Evolutionary conservation across 2,888 invertebrate species (phyloP), one percentile per base, ranked within the genome.

Genomic region (Mimumesa dahlbomi): DNA sequence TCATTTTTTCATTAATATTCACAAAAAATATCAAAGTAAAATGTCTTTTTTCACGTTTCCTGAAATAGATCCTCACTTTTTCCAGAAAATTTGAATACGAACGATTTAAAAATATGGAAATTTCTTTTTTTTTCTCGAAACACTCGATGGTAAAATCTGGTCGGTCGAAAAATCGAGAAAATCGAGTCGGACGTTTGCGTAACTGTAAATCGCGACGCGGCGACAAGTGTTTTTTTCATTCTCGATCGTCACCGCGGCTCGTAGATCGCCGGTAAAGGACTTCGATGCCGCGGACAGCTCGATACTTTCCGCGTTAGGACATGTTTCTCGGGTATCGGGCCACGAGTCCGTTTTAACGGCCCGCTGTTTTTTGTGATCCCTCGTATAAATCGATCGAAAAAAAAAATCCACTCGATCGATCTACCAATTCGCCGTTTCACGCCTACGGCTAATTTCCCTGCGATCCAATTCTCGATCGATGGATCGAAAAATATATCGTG

Each of bases 281-380:
- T 3, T 42, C 40, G 16, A 53, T n/a, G 14, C 7, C 0, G 31
- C 29, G 16, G 22, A 42, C 48, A 46, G 62, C 31, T 62, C 53
- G 25, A 62, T 66, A 53, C 48, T 62, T 62, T 66, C 65, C 53
- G 42, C 62, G 48, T 66, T 66, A 62, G 65, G 62, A 46, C 22
- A 53, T 22, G 53, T 48, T 62, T 61, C 61, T 46, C 11, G 22
- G 14, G 40, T 62, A 25, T 52, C 19, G 29, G 11, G 22, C 16
- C 36, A 45, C 36, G 31, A 11, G 22, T 34, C 22, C 45, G 53
- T 62, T 62, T 62, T 54, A 62, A 53, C 46, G 48, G 40, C 16
- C 7, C 31, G 25, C 7, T 45, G 4, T 13, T 46, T 59, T 59
- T 59, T 25, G 7, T 11, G 14, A 2, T 11, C 38, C 9, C 48